These are phyloP conservation scores for Pandemis cinnamomeana DNA, from an alignment of 2,888 invertebrate genomes.

Conservation along the genomic window DNA sequence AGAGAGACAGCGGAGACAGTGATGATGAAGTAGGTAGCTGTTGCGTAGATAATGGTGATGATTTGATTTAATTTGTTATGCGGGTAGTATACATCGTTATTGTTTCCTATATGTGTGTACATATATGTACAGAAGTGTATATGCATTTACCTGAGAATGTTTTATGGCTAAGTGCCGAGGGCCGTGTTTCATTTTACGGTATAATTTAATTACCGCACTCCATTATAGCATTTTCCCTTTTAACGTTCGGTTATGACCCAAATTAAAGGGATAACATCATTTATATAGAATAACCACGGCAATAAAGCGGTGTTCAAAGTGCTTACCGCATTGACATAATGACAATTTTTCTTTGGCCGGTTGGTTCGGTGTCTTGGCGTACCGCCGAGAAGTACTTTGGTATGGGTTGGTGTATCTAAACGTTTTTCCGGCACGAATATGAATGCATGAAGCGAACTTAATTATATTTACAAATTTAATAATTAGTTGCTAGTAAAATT, in stretches of 20 bases:
- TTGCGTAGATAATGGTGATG: too few species aligned
- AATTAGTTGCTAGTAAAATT: background rate
- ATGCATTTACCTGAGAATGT: constrained; percentile 4
- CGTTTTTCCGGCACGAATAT: constrained; percentile 1
- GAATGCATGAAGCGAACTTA: background rate
- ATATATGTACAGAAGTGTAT: background rate
- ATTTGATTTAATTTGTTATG: background rate
- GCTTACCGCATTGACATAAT: background rate
- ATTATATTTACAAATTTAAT: background rate
- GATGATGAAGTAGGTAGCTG: too few species aligned
- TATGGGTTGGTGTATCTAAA: background rate
- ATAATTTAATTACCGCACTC: constrained; percentile 21
- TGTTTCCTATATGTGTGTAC: background rate
- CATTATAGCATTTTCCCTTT: constrained; percentile 20
- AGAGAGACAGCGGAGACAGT: too few species aligned
- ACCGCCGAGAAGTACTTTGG: background rate
- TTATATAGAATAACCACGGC: constrained; percentile 1
- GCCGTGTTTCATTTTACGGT: constrained; percentile 12
- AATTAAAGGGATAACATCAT: constrained; percentile 18
- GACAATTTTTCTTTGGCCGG: background rate
- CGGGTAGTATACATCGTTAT: background rate
- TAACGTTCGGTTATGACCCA: constrained; percentile 18
- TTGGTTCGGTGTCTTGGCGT: background rate
- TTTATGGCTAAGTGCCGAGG: constrained; percentile 1
- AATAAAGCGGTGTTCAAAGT: background rate